phyloP scores from a whole-genome alignment of 2,888 invertebrate species.

The Lapara coniferarum region DNA sequence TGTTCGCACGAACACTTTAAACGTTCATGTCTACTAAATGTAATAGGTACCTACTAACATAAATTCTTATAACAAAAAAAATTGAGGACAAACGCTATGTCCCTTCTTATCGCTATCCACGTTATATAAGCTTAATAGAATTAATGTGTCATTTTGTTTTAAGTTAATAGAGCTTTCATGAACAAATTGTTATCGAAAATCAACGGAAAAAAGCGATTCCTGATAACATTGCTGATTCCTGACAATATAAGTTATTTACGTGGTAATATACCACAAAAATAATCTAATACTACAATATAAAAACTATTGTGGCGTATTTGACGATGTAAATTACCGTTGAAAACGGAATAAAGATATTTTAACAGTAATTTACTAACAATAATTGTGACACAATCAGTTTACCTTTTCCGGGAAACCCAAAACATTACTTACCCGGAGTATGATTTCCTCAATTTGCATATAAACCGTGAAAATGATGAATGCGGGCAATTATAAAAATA shows the following conservation, averaged over 20 bases:
- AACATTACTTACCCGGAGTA: neutral
- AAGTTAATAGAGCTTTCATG: no score
- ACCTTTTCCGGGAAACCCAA: constrained; percentile 30
- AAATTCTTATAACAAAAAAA: neutral
- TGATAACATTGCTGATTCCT: no score
- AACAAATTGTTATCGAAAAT: neutral
- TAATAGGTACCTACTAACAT: neutral
- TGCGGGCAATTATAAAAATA: constrained; percentile 2
- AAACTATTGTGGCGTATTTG: neutral
- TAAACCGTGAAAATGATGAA: constrained; percentile 4
- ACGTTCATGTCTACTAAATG: neutral
- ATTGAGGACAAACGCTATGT: no score
- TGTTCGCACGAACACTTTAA: neutral
- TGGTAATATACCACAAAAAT: neutral
- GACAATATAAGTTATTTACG: neutral
- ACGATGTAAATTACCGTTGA: neutral
- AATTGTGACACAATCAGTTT: constrained; percentile 25
- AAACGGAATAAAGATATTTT: neutral
- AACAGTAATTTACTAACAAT: neutral
- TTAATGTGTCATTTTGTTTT: no score
- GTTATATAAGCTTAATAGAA: no score
- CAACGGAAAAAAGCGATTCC: neutral
- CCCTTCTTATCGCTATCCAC: no score
- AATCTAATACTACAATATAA: neutral
- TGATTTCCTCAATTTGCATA: constrained; percentile 13